Conservation (phyloP, 2,113 vertebrate genomes). For the Amazona guildingii region DNA sequence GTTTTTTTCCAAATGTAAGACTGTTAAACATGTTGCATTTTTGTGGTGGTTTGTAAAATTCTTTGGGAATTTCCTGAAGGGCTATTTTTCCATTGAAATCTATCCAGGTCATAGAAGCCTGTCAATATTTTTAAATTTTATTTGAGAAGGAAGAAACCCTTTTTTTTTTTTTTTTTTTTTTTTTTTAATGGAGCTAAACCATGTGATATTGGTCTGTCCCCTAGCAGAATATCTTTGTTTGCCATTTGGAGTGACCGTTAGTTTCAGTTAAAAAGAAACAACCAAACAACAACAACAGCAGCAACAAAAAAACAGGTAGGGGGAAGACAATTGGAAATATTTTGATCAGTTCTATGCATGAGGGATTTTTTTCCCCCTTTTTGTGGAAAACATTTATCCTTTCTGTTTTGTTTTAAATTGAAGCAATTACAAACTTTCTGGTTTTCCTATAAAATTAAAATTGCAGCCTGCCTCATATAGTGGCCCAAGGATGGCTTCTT, state of each 20-base stretch:
- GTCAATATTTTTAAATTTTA: background rate
- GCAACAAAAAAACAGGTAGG: background rate
- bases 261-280: background rate
- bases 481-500: background rate
- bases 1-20: background rate
- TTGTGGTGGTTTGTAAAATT: background rate
- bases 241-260: background rate
- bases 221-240: background rate
- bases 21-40: background rate
- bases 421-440: background rate
- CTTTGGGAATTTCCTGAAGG: background rate
- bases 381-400: background rate
- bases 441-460: background rate
- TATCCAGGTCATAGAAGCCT: background rate
- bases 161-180: background rate
- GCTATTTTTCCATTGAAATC: background rate
- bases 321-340: background rate
- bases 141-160: background rate
- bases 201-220: background rate
- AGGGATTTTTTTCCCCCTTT: background rate
- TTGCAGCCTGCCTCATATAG: background rate
- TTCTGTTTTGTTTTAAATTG: background rate
- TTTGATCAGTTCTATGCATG: background rate
- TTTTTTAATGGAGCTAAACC: background rate
- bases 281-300: background rate